Conservation (phyloP, 37 sponge, comb jelly and placozoan species). For the Halisarca cf. caerulea region DNA sequence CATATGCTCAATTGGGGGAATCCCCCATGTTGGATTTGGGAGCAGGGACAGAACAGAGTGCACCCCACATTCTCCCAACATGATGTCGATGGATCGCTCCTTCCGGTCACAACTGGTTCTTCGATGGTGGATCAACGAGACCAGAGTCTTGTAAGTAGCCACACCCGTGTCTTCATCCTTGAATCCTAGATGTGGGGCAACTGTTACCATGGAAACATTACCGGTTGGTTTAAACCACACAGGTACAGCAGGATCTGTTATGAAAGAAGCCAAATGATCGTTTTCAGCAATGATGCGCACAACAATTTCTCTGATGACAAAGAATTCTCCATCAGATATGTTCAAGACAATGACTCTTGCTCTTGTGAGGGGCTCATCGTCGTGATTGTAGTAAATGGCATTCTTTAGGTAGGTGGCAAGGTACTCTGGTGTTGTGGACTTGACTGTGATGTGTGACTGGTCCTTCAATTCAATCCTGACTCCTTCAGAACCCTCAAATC, state of each 20-base stretch:
- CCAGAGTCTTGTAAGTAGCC: not conserved
- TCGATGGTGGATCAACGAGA: not conserved
- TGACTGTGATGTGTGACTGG: not conserved
- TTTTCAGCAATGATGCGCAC: not conserved
- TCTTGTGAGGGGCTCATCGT: conserved; percentile 12
- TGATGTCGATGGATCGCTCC: not conserved
- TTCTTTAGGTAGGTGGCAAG: not conserved
- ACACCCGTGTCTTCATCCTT: conserved; percentile 3
- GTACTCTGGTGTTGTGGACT: not conserved
- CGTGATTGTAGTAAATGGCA: conserved; percentile 8
- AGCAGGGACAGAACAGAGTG: not conserved
- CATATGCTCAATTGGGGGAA: not conserved
- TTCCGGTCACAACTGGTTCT: not conserved
- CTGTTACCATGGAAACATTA: not conserved
- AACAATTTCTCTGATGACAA: not conserved
- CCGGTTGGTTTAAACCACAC: not conserved
- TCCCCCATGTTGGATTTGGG: not conserved
- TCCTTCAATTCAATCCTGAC: not conserved
- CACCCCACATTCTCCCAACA: not conserved
- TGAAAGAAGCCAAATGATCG: not conserved
- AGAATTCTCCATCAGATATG: not conserved
- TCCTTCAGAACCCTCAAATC: not conserved
- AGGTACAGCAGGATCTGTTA: not conserved
- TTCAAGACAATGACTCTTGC: not conserved
- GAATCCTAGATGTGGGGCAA: conserved; percentile 1